phyloP scores from a whole-genome alignment of 2,797 vertebrate genomes.

The Harpagifer antarcticus region DNA sequence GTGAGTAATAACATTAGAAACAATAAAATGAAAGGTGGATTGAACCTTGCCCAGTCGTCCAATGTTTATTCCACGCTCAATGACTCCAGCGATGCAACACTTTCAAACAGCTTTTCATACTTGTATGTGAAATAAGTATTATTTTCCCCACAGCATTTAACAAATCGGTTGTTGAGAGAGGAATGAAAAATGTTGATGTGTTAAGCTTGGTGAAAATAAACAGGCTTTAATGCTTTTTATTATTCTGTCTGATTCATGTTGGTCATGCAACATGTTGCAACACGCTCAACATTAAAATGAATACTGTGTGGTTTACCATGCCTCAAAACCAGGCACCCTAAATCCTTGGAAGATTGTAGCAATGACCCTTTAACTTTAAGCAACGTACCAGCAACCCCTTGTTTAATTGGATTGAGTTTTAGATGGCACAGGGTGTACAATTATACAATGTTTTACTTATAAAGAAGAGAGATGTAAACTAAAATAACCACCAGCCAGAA shows the following conservation, averaged over 20 bases:
- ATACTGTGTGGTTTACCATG: constrained; percentile 32
- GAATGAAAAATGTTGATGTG: constrained; percentile 37
- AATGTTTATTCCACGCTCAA: constrained; percentile 41
- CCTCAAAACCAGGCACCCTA: constrained; percentile 2
- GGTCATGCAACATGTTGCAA: constrained; percentile 44
- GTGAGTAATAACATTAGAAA: constrained; percentile 54
- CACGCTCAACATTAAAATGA: constrained; percentile 38
- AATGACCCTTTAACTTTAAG: background rate
- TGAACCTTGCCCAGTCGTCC: constrained; percentile 48
- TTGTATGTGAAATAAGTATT: constrained; percentile 6
- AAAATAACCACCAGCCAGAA: background rate
- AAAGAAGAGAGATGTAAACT: background rate
- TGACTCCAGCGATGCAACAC: constrained; percentile 24
- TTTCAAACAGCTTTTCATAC: constrained; percentile 9
- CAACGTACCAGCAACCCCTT: too few species aligned
- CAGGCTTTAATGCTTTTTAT: constrained; percentile 28
- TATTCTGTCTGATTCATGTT: constrained; percentile 45
- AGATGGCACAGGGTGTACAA: background rate
- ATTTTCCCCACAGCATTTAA: constrained; percentile 21
- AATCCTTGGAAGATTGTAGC: background rate
- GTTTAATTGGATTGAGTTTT: background rate
- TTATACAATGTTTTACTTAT: background rate
- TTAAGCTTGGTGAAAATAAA: constrained; percentile 56
- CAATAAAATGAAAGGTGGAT: constrained; percentile 58
- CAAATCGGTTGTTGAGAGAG: constrained; percentile 29